Percentiles rank a stretch among this genome's conserved stretches.
These are phyloP conservation scores for Rhyacophila evoluta DNA, from an alignment of 2,888 invertebrate genomes.

Conservation along the genomic window DNA sequence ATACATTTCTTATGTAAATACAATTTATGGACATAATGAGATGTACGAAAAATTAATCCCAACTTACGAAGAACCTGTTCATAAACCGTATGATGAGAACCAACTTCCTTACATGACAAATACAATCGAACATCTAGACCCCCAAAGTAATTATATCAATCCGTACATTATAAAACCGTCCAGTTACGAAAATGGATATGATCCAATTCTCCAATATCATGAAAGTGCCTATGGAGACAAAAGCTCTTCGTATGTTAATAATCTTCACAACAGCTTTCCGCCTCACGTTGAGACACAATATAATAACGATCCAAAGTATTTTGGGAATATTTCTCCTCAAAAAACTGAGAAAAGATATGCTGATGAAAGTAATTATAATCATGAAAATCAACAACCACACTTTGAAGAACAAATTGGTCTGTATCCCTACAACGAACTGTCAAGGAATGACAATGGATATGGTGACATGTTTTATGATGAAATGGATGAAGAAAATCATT, in stretches of 20 bases:
- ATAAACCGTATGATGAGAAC: neutral
- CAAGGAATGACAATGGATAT: no score
- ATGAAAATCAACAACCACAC: neutral
- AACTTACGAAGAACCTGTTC: neutral
- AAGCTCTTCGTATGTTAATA: neutral
- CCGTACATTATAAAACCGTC: neutral
- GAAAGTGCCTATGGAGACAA: no score
- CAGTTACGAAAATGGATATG: neutral
- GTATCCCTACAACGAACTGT: no score
- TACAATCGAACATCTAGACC: neutral
- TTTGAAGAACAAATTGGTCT: neutral
- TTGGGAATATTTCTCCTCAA: neutral
- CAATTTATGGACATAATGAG: neutral
- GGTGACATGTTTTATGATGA: no score
- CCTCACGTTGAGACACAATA: neutral
- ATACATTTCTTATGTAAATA: neutral
- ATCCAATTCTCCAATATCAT: neutral
- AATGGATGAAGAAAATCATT: no score
- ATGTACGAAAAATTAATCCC: neutral
- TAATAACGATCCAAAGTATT: neutral
- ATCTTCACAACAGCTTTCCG: neutral
- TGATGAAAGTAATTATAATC: neutral
- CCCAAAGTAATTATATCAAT: neutral
- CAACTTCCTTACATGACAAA: neutral
- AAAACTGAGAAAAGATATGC: neutral